Evolutionary conservation across 1,140 invertebrate species (phyloP).

Genomic region (Gryon sp.): DNA sequence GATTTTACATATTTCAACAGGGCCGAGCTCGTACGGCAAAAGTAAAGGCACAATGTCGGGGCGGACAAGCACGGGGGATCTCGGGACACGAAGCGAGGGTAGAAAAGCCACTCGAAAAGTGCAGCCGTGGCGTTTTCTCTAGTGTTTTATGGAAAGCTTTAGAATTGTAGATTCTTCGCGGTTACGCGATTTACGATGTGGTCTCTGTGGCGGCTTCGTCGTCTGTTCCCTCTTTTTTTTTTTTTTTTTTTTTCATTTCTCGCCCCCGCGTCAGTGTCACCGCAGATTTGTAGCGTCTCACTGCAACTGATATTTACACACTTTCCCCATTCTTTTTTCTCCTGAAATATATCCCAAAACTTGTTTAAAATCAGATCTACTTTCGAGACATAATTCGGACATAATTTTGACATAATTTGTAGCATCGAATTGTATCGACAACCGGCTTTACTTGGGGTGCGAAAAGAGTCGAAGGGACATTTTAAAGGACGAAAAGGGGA

Average conservation of each 20-base stretch:
- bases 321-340: conserved; percentile 66
- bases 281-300: conserved; percentile 57
- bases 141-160: conserved; percentile 79
- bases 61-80: background rate
- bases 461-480: conserved; percentile 37
- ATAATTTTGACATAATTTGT: too few relatives aligned
- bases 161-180: conserved; percentile 78
- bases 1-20: conserved; percentile 80
- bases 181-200: conserved; percentile 68
- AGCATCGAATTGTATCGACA: too few relatives aligned
- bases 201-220: conserved; percentile 21
- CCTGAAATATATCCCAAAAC: conserved; percentile 13
- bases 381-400: conserved; percentile 18
- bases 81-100: conserved; percentile 8
- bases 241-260: too few relatives aligned
- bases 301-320: conserved; percentile 70
- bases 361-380: background rate
- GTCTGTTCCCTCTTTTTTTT: conserved; percentile 13
- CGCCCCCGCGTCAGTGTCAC: conserved; percentile 45
- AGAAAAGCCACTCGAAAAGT: conserved; percentile 76
- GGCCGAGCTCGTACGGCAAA: conserved; percentile 50
- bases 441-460: conserved; percentile 46
- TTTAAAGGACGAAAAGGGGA: conserved; percentile 64
- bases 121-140: conserved; percentile 77
- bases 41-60: conserved; percentile 43